These are phyloP conservation scores for Sebastes taczanowskii DNA, from an alignment of 2,797 vertebrate species.

Conservation along the genomic window DNA sequence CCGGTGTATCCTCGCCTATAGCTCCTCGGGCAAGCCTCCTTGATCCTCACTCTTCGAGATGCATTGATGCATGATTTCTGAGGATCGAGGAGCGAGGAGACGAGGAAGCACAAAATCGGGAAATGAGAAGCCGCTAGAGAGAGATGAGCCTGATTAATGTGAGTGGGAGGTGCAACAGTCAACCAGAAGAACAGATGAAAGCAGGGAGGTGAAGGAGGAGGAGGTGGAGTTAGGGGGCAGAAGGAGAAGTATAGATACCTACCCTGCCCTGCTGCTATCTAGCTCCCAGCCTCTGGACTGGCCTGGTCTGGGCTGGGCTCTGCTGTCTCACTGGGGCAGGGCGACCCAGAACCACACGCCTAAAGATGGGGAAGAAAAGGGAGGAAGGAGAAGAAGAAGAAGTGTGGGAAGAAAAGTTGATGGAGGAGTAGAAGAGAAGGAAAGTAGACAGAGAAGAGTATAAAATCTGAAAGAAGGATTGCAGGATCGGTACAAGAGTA, in stretches of 20 bases:
- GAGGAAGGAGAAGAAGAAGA: background rate
- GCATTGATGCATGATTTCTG: too few species aligned
- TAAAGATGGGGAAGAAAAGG: conserved; percentile 77
- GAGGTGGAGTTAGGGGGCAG: conserved; percentile 67
- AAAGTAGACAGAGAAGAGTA: conserved; percentile 48
- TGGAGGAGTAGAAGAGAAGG: conserved; percentile 16
- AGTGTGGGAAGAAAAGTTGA: conserved; percentile 19
- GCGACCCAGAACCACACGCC: conserved; percentile 96
- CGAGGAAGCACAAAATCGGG: too few species aligned
- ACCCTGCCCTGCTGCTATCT: conserved; percentile 98
- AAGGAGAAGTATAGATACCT: conserved; percentile 88
- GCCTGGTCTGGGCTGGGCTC: conserved; percentile 93
- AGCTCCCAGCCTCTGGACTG: conserved; percentile 99
- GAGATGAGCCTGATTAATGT: conserved; percentile 34
- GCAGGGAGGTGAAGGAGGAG: conserved; percentile 78
- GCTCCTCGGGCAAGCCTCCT: too few species aligned
- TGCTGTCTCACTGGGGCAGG: conserved; percentile 94
- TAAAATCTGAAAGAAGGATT: conserved; percentile 15
- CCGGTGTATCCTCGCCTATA: too few species aligned
- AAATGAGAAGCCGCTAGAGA: background rate
- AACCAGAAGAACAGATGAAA: conserved; percentile 61
- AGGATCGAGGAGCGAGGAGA: too few species aligned
- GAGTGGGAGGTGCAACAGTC: conserved; percentile 50
- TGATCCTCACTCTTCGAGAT: too few species aligned
- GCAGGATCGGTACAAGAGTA: conserved; percentile 12